Percentiles rank a stretch among this genome's conserved stretches.
Conservation (phyloP, 2,888 invertebrate species). For the Andrena minutula region DNA sequence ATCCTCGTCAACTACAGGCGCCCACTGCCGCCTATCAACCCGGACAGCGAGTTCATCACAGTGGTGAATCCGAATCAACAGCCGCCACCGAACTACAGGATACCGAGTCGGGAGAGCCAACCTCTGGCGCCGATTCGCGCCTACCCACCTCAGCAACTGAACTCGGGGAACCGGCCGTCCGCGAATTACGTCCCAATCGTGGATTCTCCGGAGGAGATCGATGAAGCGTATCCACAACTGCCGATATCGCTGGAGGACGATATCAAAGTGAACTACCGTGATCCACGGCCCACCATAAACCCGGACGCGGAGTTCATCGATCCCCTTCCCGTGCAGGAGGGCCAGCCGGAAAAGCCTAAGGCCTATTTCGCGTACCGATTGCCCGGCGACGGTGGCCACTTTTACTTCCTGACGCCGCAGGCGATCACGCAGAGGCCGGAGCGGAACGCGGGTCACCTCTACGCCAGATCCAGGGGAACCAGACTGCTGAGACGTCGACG, state of each 20-base stretch:
- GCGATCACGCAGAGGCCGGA: constrained; percentile 84
- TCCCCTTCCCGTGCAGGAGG: constrained; percentile 67
- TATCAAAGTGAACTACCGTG: constrained; percentile 87
- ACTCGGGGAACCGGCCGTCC: constrained; percentile 46
- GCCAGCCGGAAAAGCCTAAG: constrained; percentile 80
- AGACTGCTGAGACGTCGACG: constrained; percentile 78
- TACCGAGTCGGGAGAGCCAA: constrained; percentile 35
- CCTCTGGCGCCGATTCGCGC: constrained; percentile 50
- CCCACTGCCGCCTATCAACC: constrained; percentile 89
- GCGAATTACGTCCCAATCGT: constrained; percentile 74
- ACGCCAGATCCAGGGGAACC: constrained; percentile 75
- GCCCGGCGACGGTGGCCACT: constrained; percentile 92
- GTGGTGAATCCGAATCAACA: constrained; percentile 78
- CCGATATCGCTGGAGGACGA: constrained; percentile 84
- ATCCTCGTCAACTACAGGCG: constrained; percentile 90
- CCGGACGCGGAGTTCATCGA: constrained; percentile 88
- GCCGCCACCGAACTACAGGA: constrained; percentile 53
- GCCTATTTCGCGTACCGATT: constrained; percentile 90
- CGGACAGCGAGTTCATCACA: constrained; percentile 86
- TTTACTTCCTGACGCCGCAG: constrained; percentile 92
- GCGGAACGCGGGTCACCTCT: constrained; percentile 74
- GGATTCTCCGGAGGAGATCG: constrained; percentile 66
- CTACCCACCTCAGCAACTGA: constrained; percentile 45
- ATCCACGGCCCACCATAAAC: constrained; percentile 87
- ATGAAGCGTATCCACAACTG: constrained; percentile 53